Evolutionary conservation across 1,140 invertebrate genomes (phyloP).

Genomic region (Drosophila ironensis): DNA sequence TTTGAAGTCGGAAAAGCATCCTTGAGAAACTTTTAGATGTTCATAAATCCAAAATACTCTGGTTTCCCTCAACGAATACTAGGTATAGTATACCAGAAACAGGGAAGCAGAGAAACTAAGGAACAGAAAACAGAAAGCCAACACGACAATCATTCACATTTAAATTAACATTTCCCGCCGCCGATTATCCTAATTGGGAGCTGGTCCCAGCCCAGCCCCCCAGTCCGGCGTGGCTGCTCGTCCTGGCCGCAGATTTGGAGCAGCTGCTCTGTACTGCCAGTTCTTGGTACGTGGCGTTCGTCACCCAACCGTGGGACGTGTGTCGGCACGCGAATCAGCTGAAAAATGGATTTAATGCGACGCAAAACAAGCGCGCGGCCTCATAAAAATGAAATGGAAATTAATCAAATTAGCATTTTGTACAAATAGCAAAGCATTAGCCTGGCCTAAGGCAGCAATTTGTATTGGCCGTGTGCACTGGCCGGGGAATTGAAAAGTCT

Average conservation of each 20-base stretch:
- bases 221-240: too few species aligned
- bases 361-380: constrained; percentile 22
- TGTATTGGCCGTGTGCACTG: constrained; percentile 43
- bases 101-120: background rate
- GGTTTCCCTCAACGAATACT: too few species aligned
- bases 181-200: constrained; percentile 80
- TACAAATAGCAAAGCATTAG: constrained; percentile 73
- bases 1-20: too few species aligned
- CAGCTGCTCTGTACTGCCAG: background rate
- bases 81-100: too few species aligned
- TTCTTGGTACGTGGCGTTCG: background rate
- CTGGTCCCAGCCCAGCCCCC: constrained; percentile 29
- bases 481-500: constrained; percentile 3
- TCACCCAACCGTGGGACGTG: background rate
- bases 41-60: too few species aligned
- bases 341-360: constrained; percentile 59
- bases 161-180: constrained; percentile 81
- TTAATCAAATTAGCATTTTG: constrained; percentile 80
- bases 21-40: too few species aligned
- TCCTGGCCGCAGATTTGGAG: constrained; percentile 35
- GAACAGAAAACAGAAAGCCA: background rate
- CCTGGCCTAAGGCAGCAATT: constrained; percentile 59
- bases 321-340: constrained; percentile 57
- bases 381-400: constrained; percentile 54
- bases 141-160: constrained; percentile 76